phyloP scores from a whole-genome alignment of 2,113 vertebrate genomes.

The Chaetura pelagica region DNA sequence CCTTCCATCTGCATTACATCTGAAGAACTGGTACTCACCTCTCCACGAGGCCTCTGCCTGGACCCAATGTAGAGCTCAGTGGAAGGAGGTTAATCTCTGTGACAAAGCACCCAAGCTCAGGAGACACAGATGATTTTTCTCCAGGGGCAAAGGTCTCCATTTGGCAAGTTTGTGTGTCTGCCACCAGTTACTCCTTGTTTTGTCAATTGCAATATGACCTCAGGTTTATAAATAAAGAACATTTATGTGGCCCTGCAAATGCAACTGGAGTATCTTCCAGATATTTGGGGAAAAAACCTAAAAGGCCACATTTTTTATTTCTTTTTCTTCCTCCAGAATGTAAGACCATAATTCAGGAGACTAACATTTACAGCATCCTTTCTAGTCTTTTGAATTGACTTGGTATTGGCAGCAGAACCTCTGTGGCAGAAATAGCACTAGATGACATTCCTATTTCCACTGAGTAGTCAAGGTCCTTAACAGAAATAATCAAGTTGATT shows the following conservation, averaged over 20 bases:
- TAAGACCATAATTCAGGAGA: not conserved
- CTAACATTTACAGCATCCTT: not conserved
- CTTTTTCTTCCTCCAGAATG: not conserved
- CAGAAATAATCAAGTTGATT: not conserved
- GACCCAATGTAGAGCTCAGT: not conserved
- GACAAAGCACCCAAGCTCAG: not conserved
- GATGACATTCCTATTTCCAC: not conserved
- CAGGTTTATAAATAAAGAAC: not conserved
- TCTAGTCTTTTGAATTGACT: not conserved
- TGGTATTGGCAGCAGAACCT: not conserved
- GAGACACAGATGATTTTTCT: accelerated
- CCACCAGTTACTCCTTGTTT: not conserved
- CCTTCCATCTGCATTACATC: not conserved
- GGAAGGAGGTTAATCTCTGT: not conserved
- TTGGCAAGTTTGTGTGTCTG: not conserved
- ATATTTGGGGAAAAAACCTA: not conserved
- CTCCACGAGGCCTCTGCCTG: not conserved
- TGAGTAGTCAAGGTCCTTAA: not conserved
- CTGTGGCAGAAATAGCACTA: not conserved
- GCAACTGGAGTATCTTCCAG: not conserved
- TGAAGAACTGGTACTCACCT: not conserved
- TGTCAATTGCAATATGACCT: not conserved
- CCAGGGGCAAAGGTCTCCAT: not conserved
- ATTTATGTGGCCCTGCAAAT: not conserved
- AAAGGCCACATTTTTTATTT: not conserved